Percentiles rank a stretch among this genome's conserved stretches.
Evolutionary conservation across 1,140 invertebrate species (phyloP).

Genomic region (Ostrea edulis): DNA sequence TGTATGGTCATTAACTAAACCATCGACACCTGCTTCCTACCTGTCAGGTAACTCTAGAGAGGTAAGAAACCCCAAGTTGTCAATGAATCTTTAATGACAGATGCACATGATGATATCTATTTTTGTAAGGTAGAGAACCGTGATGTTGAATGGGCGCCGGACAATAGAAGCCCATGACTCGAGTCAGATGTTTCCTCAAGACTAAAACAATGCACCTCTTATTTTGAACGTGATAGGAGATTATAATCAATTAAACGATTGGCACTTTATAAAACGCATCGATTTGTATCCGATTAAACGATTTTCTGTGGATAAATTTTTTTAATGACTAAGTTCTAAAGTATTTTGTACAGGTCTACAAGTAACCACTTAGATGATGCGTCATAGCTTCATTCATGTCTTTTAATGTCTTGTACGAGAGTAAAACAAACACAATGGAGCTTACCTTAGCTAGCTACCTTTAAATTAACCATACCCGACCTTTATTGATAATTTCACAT

Average conservation of each 20-base stretch:
- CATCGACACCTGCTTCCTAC: slow-evolving; percentile 27
- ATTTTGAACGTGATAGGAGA: slow-evolving; percentile 12
- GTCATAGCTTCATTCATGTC: background rate
- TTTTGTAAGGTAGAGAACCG: background rate
- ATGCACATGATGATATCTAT: slow-evolving; percentile 29
- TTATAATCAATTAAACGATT: slow-evolving; percentile 38
- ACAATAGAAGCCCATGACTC: slow-evolving; percentile 20
- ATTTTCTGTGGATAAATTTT: slow-evolving; percentile 21
- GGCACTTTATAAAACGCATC: slow-evolving; percentile 36
- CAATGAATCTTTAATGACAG: slow-evolving; percentile 20
- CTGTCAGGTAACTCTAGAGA: slow-evolving; percentile 27
- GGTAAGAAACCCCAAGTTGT: slow-evolving; percentile 11
- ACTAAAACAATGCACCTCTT: background rate
- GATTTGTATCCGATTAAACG: slow-evolving; percentile 25
- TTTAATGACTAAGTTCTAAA: slow-evolving; percentile 16
- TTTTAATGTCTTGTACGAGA: background rate
- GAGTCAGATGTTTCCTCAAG: slow-evolving; percentile 20
- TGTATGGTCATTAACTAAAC: slow-evolving; percentile 24
- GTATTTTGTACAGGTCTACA: background rate
- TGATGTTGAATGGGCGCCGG: background rate
- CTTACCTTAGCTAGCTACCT: background rate
- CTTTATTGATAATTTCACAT: slow-evolving; percentile 16
- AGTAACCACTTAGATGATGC: slow-evolving; percentile 8
- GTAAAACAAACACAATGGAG: background rate
- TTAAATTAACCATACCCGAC: background rate